phyloP scores from a whole-genome alignment of 2,888 invertebrate species.

The Ochropleura leucogaster region DNA sequence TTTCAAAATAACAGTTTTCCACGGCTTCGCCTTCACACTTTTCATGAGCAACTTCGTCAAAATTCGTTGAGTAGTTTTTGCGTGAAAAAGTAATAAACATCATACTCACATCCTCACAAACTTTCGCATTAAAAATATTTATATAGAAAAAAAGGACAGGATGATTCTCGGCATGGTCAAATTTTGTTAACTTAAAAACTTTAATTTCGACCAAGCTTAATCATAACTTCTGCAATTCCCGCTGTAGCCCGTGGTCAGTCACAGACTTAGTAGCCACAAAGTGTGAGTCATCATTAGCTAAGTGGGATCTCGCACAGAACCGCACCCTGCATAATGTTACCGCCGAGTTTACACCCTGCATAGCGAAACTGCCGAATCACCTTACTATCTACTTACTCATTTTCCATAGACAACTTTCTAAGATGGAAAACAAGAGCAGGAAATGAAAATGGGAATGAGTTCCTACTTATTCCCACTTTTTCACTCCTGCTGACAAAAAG shows the following conservation, averaged over 20 bases:
- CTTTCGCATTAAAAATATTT: no score
- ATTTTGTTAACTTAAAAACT: neutral
- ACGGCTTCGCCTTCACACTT: no score
- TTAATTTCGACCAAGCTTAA: neutral
- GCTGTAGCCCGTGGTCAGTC: slow-evolving; percentile 17
- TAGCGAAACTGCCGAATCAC: slow-evolving; percentile 59
- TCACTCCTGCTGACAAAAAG: no score
- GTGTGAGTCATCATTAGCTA: slow-evolving; percentile 74
- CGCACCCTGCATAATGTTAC: slow-evolving; percentile 64
- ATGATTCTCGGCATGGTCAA: neutral
- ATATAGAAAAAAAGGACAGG: no score
- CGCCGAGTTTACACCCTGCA: slow-evolving; percentile 50
- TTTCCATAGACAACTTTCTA: slow-evolving; percentile 13
- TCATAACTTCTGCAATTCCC: neutral
- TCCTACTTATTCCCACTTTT: no score
- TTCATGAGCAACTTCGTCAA: no score
- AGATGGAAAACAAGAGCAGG: neutral
- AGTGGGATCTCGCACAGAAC: slow-evolving; percentile 69
- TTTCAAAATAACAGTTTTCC: no score
- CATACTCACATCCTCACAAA: no score
- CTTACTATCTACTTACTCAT: slow-evolving; percentile 27
- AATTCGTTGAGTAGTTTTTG: no score
- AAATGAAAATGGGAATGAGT: no score
- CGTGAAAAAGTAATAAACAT: no score
- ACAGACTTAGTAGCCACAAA: slow-evolving; percentile 46